phyloP scores from a whole-genome alignment of 1,140 invertebrate species.

The Branchinecta lindahli region DNA sequence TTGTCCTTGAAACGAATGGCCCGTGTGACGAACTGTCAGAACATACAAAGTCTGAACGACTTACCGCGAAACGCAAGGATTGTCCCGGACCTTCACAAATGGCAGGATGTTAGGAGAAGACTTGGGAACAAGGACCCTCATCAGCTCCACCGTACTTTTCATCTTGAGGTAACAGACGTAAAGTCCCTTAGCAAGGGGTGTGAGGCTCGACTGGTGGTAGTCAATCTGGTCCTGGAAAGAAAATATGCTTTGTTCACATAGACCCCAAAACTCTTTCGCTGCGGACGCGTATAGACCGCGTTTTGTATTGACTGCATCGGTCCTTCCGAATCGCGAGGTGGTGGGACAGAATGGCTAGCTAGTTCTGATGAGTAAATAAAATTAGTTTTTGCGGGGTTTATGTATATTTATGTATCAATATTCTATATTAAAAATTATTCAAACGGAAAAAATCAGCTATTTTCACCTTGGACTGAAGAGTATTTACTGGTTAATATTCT shows the following conservation, averaged over 20 bases:
- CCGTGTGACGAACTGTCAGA: no score
- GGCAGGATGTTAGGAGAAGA: conserved; percentile 84
- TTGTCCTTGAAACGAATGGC: no score
- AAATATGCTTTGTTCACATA: conserved; percentile 11
- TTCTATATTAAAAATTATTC: no score
- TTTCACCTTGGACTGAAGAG: no score
- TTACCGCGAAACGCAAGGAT: conserved; percentile 87
- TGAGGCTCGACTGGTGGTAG: conserved; percentile 72
- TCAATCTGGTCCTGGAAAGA: conserved; percentile 60
- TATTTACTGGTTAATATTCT: no score
- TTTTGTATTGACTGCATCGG: not conserved
- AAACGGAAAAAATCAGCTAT: no score
- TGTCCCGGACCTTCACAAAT: conserved; percentile 77
- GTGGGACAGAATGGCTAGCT: no score
- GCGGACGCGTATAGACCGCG: no score
- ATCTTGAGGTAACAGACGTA: conserved; percentile 91
- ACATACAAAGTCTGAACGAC: conserved; percentile 27
- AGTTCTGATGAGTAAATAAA: conserved; percentile 11
- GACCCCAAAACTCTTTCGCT: no score
- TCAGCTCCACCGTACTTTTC: conserved; percentile 82
- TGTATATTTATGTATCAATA: no score
- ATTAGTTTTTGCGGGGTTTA: no score
- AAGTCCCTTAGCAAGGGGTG: conserved; percentile 62
- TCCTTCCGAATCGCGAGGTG: no score
- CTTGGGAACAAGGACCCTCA: conserved; percentile 78